Conservation (phyloP, 1,140 invertebrate genomes). For the Eumaeus atala region DNA sequence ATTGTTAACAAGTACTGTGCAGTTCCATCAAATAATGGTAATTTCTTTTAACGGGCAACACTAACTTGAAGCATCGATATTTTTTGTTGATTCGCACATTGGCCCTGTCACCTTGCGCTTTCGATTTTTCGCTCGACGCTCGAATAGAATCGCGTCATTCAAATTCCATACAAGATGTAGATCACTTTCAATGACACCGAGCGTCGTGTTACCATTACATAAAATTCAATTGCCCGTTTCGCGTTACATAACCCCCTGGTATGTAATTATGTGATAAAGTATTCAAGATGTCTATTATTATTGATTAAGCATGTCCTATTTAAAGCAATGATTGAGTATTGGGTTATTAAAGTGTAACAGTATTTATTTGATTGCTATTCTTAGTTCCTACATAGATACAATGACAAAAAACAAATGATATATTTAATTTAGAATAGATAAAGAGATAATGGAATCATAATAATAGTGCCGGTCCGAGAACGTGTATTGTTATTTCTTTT, state of each 20-base stretch:
- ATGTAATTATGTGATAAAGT: no score
- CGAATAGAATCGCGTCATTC: slow-evolving; percentile 18
- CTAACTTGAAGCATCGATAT: slow-evolving; percentile 26
- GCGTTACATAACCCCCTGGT: no score
- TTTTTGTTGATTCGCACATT: slow-evolving; percentile 44
- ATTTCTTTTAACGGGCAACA: neutral
- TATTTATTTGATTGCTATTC: no score
- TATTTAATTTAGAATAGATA: no score
- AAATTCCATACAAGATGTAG: slow-evolving; percentile 13
- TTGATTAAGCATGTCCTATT: neutral
- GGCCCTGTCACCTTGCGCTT: slow-evolving; percentile 46
- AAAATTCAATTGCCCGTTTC: neutral
- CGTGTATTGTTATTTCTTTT: no score
- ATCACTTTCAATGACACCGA: slow-evolving; percentile 14
- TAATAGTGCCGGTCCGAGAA: no score
- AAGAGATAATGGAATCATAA: no score
- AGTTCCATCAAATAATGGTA: neutral
- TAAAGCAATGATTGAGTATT: no score
- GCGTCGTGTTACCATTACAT: slow-evolving; percentile 6
- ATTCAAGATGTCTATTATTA: neutral
- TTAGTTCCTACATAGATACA: no score
- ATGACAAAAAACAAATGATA: no score
- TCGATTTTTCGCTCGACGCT: slow-evolving; percentile 36
- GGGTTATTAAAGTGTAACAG: no score
- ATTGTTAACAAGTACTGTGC: no score